Percentiles rank a stretch among this genome's conserved stretches.
phyloP scores from a whole-genome alignment of 2,113 vertebrate genomes.

The Anolis sagrei region DNA sequence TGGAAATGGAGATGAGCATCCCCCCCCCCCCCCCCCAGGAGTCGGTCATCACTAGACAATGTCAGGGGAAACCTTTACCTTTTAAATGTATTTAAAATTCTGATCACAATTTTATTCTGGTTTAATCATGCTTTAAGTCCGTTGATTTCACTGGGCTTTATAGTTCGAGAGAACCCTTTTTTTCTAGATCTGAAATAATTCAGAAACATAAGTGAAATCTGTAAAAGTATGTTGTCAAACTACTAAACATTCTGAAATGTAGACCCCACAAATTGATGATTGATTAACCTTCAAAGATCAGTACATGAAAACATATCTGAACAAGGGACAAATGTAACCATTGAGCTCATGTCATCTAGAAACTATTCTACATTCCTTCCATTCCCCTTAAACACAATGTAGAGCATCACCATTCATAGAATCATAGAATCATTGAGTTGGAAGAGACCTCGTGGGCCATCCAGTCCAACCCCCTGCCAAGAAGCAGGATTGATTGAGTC shows the following conservation, averaged over 20 bases:
- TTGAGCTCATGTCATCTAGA: not conserved
- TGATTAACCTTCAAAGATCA: not conserved
- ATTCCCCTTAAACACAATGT: too few species aligned
- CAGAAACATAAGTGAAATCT: not conserved
- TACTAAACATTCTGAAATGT: not conserved
- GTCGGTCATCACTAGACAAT: too few species aligned
- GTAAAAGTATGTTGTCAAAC: not conserved
- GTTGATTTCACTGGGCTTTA: not conserved
- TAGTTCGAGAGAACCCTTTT: not conserved
- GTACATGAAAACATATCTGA: not conserved
- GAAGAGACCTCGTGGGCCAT: too few species aligned
- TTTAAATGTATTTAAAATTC: not conserved
- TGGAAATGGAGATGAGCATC: too few species aligned
- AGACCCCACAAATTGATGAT: not conserved
- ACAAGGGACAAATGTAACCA: not conserved
- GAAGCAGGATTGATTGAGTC: too few species aligned
- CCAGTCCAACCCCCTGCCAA: too few species aligned
- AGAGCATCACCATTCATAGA: too few species aligned
- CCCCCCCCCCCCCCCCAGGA: too few species aligned
- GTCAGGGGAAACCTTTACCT: too few species aligned
- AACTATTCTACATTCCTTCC: not conserved
- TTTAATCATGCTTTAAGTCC: not conserved
- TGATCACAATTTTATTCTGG: not conserved
- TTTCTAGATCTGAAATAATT: constrained; percentile 4
- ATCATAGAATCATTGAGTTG: too few species aligned